A percentile compares a stretch with the other conserved stretches of the same genome.
phyloP scores from a whole-genome alignment of 2,113 vertebrate genomes.

The Harpagus bidentatus region DNA sequence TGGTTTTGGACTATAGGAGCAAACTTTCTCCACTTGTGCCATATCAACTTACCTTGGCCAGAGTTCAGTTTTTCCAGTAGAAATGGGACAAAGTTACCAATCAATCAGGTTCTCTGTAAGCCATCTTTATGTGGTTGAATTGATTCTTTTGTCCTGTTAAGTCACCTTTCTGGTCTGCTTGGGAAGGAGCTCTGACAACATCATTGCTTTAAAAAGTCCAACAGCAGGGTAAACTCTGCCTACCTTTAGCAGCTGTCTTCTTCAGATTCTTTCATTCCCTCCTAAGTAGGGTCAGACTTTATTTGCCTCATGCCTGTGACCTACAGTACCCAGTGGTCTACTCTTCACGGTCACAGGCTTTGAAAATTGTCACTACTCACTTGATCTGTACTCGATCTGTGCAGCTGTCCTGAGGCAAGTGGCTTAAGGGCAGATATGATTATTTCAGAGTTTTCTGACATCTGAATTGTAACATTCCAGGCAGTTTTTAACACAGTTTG shows the following conservation, averaged over 20 bases:
- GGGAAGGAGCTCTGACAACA: neutral
- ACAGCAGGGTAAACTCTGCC: neutral
- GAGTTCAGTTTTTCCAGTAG: neutral
- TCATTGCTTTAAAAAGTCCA: neutral
- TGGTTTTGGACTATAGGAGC: neutral
- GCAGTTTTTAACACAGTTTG: neutral
- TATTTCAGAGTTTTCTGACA: neutral
- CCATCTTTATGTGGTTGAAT: neutral
- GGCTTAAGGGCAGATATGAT: neutral
- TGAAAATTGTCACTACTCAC: neutral
- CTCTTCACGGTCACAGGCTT: neutral
- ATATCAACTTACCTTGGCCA: neutral
- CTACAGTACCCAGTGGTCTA: neutral
- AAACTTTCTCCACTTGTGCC: neutral
- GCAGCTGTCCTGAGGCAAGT: neutral
- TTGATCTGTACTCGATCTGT: neutral
- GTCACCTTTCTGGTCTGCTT: neutral
- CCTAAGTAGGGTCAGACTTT: neutral
- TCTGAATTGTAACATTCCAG: neutral
- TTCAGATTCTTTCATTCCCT: neutral
- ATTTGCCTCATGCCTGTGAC: neutral
- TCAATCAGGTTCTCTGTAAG: neutral
- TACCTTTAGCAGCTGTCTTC: neutral
- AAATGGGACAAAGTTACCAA: neutral
- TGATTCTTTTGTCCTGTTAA: neutral